These are phyloP conservation scores for Sphenopsis melanotis DNA, from an alignment of 2,797 vertebrate species.

Conservation along the genomic window DNA sequence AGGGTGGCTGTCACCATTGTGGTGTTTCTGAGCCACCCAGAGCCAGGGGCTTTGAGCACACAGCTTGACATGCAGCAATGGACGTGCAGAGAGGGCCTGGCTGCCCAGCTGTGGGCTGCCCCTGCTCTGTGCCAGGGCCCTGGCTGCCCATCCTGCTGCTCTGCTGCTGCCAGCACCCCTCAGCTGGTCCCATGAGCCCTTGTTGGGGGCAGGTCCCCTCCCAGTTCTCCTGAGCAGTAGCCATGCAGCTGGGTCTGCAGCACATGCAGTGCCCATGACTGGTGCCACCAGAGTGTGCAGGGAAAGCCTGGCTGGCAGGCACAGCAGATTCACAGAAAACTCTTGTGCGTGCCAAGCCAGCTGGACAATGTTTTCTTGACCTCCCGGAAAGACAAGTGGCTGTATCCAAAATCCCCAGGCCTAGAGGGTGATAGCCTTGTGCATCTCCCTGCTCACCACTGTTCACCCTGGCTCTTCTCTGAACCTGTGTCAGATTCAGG, in stretches of 20 bases:
- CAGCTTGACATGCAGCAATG: not conserved
- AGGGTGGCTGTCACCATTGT: rapidly evolving
- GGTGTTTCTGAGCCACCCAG: not conserved
- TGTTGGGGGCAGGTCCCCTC: not conserved
- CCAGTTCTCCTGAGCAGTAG: not conserved
- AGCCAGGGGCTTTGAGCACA: not conserved
- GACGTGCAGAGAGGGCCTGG: rapidly evolving
- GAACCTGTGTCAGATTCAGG: not conserved
- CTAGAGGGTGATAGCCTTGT: not conserved
- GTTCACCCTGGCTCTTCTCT: not conserved
- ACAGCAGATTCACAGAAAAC: not conserved
- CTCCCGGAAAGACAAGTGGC: not conserved
- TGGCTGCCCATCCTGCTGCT: not conserved
- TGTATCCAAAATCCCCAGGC: not conserved
- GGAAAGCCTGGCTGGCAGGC: not conserved
- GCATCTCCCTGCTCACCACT: not conserved
- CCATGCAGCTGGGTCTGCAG: not conserved
- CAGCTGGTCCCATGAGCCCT: not conserved
- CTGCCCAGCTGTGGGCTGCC: not conserved
- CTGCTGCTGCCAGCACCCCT: not conserved
- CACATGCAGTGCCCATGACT: not conserved
- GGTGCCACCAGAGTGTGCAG: not conserved
- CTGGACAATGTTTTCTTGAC: not conserved
- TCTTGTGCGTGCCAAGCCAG: not conserved
- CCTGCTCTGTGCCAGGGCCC: not conserved